These are phyloP conservation scores for Brevimyrus niger DNA, from an alignment of 2,113 vertebrate genomes.

Conservation along the genomic window DNA sequence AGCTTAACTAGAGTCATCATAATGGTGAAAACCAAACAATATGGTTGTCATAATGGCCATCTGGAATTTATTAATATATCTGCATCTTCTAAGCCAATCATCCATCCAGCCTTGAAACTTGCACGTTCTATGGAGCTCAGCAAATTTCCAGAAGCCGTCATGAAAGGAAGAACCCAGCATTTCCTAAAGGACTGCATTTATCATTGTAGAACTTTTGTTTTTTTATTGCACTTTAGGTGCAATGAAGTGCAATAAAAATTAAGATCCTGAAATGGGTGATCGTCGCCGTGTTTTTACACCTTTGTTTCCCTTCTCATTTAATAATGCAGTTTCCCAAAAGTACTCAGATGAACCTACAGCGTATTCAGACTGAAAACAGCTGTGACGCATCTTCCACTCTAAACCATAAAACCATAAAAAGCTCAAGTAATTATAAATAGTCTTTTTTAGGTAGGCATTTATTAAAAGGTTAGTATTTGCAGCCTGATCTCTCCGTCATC, in stretches of 20 bases:
- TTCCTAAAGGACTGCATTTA: background rate
- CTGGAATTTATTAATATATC: constrained; percentile 5
- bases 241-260: background rate
- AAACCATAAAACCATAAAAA: background rate
- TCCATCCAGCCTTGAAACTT: background rate
- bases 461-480: background rate
- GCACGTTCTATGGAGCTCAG: background rate
- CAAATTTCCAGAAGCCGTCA: background rate
- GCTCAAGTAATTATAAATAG: background rate
- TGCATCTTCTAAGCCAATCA: background rate
- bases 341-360: background rate
- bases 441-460: background rate
- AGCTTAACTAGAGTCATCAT: background rate
- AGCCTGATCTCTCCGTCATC: background rate
- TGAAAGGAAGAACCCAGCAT: background rate
- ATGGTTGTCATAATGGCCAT: background rate
- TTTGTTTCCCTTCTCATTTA: background rate
- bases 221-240: background rate
- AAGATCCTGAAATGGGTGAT: background rate
- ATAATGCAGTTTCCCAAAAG: background rate
- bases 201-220: background rate
- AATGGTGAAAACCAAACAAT: background rate
- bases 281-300: too few species aligned
- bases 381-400: background rate
- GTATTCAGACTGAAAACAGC: background rate